phyloP scores from a whole-genome alignment of 2,888 invertebrate species.

The Thymelicus acteon region DNA sequence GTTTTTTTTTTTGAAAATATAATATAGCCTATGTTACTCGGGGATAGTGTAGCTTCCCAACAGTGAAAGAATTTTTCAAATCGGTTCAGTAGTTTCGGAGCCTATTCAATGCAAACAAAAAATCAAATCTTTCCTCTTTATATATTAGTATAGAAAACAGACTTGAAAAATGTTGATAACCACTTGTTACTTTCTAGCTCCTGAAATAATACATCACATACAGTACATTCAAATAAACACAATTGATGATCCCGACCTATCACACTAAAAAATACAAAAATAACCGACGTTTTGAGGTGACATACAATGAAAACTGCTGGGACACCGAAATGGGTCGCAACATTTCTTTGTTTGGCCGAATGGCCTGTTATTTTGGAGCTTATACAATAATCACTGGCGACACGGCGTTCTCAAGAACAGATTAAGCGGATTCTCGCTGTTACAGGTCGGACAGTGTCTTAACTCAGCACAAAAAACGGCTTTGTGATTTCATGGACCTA shows the following conservation, averaged over 20 bases:
- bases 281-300: conserved; percentile 11
- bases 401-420: not conserved
- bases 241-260: not conserved
- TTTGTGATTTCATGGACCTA: conserved; percentile 1
- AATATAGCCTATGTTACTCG: too few species aligned
- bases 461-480: not conserved
- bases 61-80: too few species aligned
- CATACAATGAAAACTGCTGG: not conserved
- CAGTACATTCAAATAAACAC: not conserved
- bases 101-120: too few species aligned
- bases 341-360: conserved; percentile 18
- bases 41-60: too few species aligned
- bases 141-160: too few species aligned
- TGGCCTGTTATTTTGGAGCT: conserved; percentile 17
- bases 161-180: too few species aligned
- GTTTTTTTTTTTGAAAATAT: too few species aligned
- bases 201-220: not conserved
- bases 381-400: conserved; percentile 14
- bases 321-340: conserved; percentile 19
- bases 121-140: too few species aligned
- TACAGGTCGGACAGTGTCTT: conserved; percentile 1
- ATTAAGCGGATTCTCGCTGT: conserved; percentile 14
- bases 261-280: conserved; percentile 13
- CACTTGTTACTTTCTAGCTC: not conserved
- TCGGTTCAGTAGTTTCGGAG: too few species aligned